Conservation (phyloP, 2,113 vertebrate genomes). For the Caretta caretta region DNA sequence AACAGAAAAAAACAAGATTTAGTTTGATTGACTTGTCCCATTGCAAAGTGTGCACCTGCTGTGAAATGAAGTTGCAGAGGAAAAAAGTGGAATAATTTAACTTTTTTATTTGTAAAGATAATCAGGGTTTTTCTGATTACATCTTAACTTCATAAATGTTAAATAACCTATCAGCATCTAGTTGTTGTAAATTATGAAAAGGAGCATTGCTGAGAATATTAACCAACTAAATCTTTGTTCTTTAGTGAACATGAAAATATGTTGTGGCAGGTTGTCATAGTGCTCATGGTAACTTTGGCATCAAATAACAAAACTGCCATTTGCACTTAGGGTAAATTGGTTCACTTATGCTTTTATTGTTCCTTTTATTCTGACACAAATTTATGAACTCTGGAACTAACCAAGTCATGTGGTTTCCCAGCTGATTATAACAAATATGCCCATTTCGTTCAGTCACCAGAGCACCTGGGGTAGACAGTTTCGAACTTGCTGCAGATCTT, state of each 20-base stretch:
- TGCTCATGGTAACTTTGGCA: constrained; percentile 83
- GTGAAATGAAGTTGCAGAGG: constrained; percentile 73
- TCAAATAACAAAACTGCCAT: constrained; percentile 89
- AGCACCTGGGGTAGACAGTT: constrained; percentile 38
- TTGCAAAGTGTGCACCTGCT: constrained; percentile 79
- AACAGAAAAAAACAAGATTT: constrained; percentile 51
- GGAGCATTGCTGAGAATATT: constrained; percentile 94
- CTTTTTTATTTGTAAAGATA: constrained; percentile 99
- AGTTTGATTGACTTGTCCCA: constrained; percentile 81
- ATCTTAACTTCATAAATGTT: constrained; percentile 99
- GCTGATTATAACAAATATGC: constrained; percentile 80
- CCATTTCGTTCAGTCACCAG: constrained; percentile 75
- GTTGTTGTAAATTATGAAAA: constrained; percentile 99
- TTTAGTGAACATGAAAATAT: constrained; percentile 85
- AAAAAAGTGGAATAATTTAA: constrained; percentile 96
- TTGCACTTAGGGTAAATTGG: constrained; percentile 85
- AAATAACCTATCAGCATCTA: constrained; percentile 99
- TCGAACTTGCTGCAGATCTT: constrained; percentile 74
- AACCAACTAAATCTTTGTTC: constrained; percentile 89
- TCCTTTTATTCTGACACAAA: constrained; percentile 81
- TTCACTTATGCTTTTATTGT: constrained; percentile 77
- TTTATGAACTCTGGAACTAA: constrained; percentile 82
- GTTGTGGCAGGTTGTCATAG: constrained; percentile 88
- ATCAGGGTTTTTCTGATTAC: constrained; percentile 98
- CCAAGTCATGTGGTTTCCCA: constrained; percentile 75